These are phyloP conservation scores for Lamellibrachia luymesi DNA, from an alignment of 1,140 invertebrate genomes.

Conservation along the genomic window DNA sequence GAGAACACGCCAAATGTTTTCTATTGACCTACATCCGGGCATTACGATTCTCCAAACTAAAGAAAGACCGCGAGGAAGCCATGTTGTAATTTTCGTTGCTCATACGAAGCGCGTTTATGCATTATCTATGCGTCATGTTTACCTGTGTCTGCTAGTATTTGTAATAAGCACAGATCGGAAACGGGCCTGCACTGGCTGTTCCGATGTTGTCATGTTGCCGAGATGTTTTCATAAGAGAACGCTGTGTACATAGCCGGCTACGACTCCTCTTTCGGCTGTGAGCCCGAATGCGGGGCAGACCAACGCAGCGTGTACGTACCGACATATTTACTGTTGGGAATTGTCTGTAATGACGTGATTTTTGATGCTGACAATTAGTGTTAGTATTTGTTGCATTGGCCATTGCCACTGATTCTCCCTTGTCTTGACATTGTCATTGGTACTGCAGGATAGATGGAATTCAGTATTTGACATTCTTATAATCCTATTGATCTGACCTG, in stretches of 20 bases:
- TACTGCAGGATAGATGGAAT: neutral
- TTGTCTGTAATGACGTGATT: neutral
- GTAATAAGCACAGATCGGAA: neutral
- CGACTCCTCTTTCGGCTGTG: neutral
- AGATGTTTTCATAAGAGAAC: neutral
- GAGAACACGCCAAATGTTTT: neutral
- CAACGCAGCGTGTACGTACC: neutral
- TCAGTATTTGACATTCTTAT: neutral
- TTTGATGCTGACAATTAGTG: neutral
- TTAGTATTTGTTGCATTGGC: neutral
- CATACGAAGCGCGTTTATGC: neutral
- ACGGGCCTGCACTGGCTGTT: neutral
- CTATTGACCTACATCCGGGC: neutral
- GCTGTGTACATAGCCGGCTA: neutral
- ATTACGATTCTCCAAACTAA: neutral
- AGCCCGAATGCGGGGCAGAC: neutral
- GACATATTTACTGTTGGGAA: neutral
- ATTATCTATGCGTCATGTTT: neutral
- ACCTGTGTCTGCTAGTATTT: neutral
- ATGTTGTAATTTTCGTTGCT: neutral
- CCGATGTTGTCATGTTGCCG: neutral
- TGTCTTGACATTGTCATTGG: neutral
- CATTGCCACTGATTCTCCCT: neutral
- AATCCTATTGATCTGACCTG: neutral
- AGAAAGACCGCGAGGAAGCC: slow-evolving; percentile 2